Evolutionary conservation across 2,797 vertebrate genomes (phyloP), one percentile per base, ranked within the genome.

Genomic region (Agapornis canus): DNA sequence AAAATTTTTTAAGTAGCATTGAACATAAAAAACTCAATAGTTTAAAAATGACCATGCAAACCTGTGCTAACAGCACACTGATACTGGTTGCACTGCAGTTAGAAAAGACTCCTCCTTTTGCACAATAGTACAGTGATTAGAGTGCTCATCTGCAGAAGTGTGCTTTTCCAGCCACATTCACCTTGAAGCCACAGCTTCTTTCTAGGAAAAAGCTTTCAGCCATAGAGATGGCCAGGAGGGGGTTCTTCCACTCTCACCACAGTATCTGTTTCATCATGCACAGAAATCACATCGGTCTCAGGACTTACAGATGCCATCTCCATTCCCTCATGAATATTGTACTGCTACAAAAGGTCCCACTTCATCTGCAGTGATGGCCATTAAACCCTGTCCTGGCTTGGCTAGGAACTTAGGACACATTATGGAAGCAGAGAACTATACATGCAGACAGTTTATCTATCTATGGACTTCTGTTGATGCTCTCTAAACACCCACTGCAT

Each of bases 271-370:
- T 32, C 29, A 61, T 16, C 14, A 10, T 8, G 4, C 0, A 1
- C 42, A 63, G 5, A 32, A 71, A 40, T 47, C 26, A 32, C 16
- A 73, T 5, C 23, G 56, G 25, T 12, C 29, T 54, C 1, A 0
- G n/a, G 31, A 40, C n/a, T 42, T 56, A 32, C 10, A 69, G 40
- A 57, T 78, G 32, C 17, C 0, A 0, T 14, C 10, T 31, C 42
- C 31, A 42, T 22, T 18, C 6, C 11, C 45, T 45, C 15, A 2
- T 3, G 0, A 54, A 39, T 23, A n/a, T 35, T 11, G 3, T 21
- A 42, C 6, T 11, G 5, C 32, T 42, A 60, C 19, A 75, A 29
- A 86, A 57, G 19, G 13, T 39, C 26, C 16, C 47, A 65, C 8
- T 71, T 15, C 49, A 71, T 13, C 23, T 22, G 9, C 4, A 68